Conservation (phyloP, 2,797 vertebrate genomes). For the Jordanella pulchra region DNA sequence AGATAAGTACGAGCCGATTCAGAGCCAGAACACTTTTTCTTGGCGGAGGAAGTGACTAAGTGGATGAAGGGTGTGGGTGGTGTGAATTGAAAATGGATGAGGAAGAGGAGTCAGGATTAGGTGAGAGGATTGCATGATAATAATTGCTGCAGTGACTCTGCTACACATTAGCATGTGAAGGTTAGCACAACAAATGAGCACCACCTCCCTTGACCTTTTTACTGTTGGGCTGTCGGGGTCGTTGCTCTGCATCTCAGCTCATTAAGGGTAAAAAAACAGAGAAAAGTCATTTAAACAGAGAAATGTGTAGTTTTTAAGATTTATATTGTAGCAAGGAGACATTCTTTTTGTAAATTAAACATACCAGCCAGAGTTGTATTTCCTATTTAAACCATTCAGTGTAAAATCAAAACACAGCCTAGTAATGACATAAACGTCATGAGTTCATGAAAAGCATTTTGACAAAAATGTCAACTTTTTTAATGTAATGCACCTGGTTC, state of each 20-base stretch:
- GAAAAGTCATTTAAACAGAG: slow-evolving; percentile 28
- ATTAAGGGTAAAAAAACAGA: slow-evolving; percentile 63
- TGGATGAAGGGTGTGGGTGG: slow-evolving; percentile 56
- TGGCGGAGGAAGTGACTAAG: slow-evolving; percentile 46
- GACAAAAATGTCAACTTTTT: no score
- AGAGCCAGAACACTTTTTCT: slow-evolving; percentile 45
- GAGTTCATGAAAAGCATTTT: no score
- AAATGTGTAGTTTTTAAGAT: slow-evolving; percentile 14
- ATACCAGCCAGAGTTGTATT: neutral
- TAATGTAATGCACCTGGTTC: no score
- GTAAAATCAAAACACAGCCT: no score
- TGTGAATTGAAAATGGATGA: slow-evolving; percentile 24
- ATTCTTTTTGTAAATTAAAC: neutral
- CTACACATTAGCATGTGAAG: slow-evolving; percentile 57
- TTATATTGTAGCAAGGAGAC: neutral
- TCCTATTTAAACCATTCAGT: neutral
- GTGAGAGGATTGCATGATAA: slow-evolving; percentile 37
- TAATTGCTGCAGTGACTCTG: slow-evolving; percentile 32
- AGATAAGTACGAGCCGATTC: slow-evolving; percentile 38
- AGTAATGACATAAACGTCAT: no score
- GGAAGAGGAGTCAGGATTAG: neutral
- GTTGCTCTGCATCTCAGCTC: slow-evolving; percentile 76
- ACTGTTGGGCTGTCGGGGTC: slow-evolving; percentile 56
- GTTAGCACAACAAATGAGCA: slow-evolving; percentile 58
- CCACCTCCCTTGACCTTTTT: slow-evolving; percentile 58